A percentile compares a stretch with the other conserved stretches of the same genome.
phyloP scores from a whole-genome alignment of 35 echinoderm and acorn worm species.

The Ophiothrix spiculata region DNA sequence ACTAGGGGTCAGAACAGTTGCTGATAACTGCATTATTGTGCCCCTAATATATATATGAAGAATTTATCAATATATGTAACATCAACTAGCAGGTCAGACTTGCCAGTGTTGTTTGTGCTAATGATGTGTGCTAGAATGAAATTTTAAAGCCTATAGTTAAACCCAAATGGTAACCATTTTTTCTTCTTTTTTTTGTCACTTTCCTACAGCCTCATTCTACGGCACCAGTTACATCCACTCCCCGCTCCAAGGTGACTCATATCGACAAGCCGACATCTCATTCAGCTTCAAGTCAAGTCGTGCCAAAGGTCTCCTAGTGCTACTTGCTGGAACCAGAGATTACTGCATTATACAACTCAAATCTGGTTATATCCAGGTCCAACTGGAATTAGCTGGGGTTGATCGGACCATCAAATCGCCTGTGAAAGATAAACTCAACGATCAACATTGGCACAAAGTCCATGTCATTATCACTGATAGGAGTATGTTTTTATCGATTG shows the following conservation, averaged over 20 bases:
- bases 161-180: neutral
- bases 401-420: conserved; percentile 44
- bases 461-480: conserved; percentile 21
- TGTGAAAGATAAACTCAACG: conserved; percentile 63
- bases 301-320: conserved; percentile 70
- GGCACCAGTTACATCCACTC: conserved; percentile 85
- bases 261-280: conserved; percentile 50
- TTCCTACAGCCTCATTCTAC: conserved; percentile 87
- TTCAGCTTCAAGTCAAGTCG: conserved; percentile 77
- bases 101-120: neutral
- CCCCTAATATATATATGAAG: neutral
- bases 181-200: conserved; percentile 26
- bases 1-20: neutral
- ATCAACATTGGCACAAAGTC: conserved; percentile 84
- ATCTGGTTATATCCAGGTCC: conserved; percentile 49
- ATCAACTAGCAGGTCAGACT: neutral
- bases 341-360: conserved; percentile 64
- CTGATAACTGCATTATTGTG: neutral
- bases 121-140: neutral
- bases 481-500: conserved; percentile 45
- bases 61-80: neutral
- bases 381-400: conserved; percentile 34
- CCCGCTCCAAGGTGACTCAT: conserved; percentile 47
- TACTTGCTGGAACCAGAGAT: conserved; percentile 39
- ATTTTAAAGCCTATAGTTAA: neutral